Base-by-base conservation (phyloP, 64 coral and sea anemone genomes). In the Montipora capricornis region DNA sequence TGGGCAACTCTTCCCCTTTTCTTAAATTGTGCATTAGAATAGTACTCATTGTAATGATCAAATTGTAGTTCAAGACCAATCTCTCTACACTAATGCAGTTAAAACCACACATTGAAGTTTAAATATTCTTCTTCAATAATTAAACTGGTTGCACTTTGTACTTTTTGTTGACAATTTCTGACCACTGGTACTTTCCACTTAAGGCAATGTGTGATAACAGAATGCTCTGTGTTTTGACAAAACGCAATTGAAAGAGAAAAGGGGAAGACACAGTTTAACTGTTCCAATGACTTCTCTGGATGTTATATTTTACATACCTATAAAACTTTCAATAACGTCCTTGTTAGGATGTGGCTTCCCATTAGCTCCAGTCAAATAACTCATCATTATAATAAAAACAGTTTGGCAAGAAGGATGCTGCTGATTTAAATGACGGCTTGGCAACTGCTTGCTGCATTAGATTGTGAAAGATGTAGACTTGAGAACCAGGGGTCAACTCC, bases 251-350 rank as follows among this genome's bases (percentile, higher is more conserved):
- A n/a, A 71, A 20, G 68, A 20, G 68, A 20, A 20, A 71, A 71
- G 68, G 17, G 20, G 14, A n/a, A 5, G 52, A 57, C 10, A 57
- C 52, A 10, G 52, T 57, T 57, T 57, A 57, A 20, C 68, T 71
- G 19, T 20, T 9, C 68, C 68, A 71, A 71, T 5, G 19, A 24
- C 20, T 71, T 71, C 5, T 20, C 20, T 71, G 68, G 4, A 71
- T 24, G 17, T n/a, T 71, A 71, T 71, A 16, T n/a, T 71, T 71
- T 70, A 64, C 83, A 81, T 74, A 89, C 77, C 84, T 74, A 89
- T 55, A 70, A 94, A 89, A 24, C 92, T 94, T 12, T 94, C 92
- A 74, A 94, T 4, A 12, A 94, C 53, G 73, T 87, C 92, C 20
- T 89, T 94, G 84, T 94, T 26, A 44, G 85, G 85, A 44, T 81